Conservation (phyloP, 2,888 invertebrate genomes). For the Brachycybe producta region DNA sequence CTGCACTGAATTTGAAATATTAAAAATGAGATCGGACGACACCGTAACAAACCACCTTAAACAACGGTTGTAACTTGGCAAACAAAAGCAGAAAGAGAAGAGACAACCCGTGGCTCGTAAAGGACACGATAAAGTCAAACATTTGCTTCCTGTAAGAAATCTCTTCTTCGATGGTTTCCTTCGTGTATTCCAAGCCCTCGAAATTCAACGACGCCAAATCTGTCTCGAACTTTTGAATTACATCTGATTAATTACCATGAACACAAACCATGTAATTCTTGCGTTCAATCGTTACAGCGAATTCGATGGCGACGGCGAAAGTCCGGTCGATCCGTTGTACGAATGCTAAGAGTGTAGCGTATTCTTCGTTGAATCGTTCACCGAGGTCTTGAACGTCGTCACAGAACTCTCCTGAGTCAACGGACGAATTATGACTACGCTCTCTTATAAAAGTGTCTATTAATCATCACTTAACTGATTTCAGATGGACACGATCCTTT, state of each 20-base stretch:
- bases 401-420: conserved; percentile 10
- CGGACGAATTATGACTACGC: background rate
- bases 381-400: conserved; percentile 8
- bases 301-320: conserved; percentile 2
- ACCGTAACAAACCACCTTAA: background rate
- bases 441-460: background rate
- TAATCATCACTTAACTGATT: conserved; percentile 10
- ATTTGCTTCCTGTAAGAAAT: conserved; percentile 9
- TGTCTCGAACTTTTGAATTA: background rate
- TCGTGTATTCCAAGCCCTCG: background rate
- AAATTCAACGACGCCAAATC: conserved; percentile 4
- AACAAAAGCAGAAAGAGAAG: background rate
- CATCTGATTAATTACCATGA: background rate
- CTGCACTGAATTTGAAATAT: background rate
- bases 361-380: conserved; percentile 9
- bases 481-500: conserved; percentile 13
- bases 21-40: background rate
- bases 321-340: background rate
- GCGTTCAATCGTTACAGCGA: background rate
- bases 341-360: conserved; percentile 1
- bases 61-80: too few species aligned
- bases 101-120: background rate
- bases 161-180: conserved; percentile 8
- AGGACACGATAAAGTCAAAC: background rate
- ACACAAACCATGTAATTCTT: background rate